A percentile compares a stretch with the other conserved stretches of the same genome.
phyloP scores from a whole-genome alignment of 2,888 invertebrate species.

The Spodoptera picta region DNA sequence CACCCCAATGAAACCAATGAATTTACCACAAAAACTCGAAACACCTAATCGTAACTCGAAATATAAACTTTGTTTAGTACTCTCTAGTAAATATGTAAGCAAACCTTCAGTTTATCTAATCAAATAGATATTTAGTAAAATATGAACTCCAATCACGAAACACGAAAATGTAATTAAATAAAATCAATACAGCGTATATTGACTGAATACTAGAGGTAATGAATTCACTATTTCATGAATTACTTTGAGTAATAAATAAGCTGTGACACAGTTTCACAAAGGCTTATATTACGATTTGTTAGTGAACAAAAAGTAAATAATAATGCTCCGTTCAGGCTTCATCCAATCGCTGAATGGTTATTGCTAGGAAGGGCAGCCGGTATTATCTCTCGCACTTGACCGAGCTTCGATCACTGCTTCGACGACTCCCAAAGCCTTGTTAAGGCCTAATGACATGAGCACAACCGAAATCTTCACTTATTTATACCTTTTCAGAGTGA shows the following conservation, averaged over 20 bases:
- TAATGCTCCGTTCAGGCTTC: constrained; percentile 47
- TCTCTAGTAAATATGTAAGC: not conserved
- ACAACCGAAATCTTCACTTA: constrained; percentile 76
- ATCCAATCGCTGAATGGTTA: constrained; percentile 54
- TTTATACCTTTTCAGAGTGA: constrained; percentile 69
- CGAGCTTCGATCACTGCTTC: constrained; percentile 84
- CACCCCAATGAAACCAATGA: constrained; percentile 40
- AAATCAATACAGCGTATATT: not conserved
- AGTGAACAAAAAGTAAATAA: constrained; percentile 46
- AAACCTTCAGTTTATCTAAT: not conserved
- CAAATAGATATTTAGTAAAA: not conserved
- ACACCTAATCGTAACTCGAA: not conserved
- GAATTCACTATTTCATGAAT: constrained; percentile 6
- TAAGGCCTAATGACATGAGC: constrained; percentile 83
- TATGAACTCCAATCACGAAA: constrained; percentile 8
- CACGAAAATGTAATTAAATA: constrained; percentile 5
- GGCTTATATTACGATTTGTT: constrained; percentile 28
- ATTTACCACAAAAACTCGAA: constrained; percentile 44
- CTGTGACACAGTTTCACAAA: not conserved
- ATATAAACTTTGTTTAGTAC: not conserved
- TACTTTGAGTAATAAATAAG: not conserved
- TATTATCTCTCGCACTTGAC: constrained; percentile 86
- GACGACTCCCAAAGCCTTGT: constrained; percentile 82
- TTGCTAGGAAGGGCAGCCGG: constrained; percentile 62
- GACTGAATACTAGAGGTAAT: constrained; percentile 4